Conservation (phyloP, 2,888 invertebrate species). For the Selenia dentaria region DNA sequence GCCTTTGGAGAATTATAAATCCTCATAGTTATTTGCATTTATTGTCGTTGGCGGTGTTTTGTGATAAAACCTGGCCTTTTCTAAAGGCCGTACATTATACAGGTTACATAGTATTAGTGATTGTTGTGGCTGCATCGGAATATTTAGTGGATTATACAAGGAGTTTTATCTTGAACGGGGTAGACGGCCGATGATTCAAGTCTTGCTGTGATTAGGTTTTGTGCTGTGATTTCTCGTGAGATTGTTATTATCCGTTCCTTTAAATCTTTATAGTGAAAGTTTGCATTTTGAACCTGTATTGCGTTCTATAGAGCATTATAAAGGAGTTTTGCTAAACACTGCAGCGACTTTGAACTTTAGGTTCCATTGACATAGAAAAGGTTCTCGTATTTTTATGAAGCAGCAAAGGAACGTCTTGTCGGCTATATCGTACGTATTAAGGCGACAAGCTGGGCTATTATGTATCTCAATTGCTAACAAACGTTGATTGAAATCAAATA, state of each 20-base stretch:
- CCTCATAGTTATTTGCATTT: conserved; percentile 91
- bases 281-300: too few species aligned
- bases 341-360: neutral
- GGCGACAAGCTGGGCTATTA: too few species aligned
- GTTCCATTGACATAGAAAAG: too few species aligned
- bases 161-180: conserved; percentile 47
- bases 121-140: conserved; percentile 89
- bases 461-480: too few species aligned
- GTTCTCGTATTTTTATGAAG: too few species aligned
- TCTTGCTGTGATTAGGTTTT: neutral
- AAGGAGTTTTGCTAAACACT: neutral
- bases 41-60: conserved; percentile 90
- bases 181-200: conserved; percentile 44
- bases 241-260: conserved; percentile 1
- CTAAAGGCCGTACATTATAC: conserved; percentile 88
- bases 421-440: too few species aligned
- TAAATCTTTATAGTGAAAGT: too few species aligned
- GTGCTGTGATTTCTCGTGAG: conserved; percentile 7
- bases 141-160: conserved; percentile 80
- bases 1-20: conserved; percentile 91
- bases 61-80: conserved; percentile 93
- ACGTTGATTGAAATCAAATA: too few species aligned
- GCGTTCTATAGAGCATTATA: too few species aligned
- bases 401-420: too few species aligned
- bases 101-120: conserved; percentile 88